Base-by-base conservation (phyloP, 2,113 vertebrate genomes). In the Thamnaconus septentrionalis region DNA sequence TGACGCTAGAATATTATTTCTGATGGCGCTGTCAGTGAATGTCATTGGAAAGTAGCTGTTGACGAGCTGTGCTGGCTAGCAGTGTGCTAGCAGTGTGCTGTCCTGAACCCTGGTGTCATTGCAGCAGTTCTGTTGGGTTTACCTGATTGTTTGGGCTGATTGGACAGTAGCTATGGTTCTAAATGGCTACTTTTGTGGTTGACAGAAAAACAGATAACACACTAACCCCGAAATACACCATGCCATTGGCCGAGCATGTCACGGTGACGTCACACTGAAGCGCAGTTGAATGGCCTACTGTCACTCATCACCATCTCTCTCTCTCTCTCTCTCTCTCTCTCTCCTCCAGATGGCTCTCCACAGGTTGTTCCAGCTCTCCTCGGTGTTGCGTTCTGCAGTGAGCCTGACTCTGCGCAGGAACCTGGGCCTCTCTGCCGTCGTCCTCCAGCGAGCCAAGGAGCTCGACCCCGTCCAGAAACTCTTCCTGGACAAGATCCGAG, bases 381-480 rank as follows among this genome's bases (percentile, higher is more conserved):
- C 93, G 0, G 0, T 91, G 42, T 64, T 98, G 47, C 91, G 83
- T 50, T 91, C 95, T 0, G 76, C 93, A 0, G 48, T 94, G 8
- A 83, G 88, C 0, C 0, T 90, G 53, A 92, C 94, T 1, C 52
- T 96, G 59, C 92, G 84, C 67, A 94, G 97, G 77, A 98, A 98
- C 84, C 80, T 98, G 1, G 95, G 96, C n/a, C 59, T 96, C 9
- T 96, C 96, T 0, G 96, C 97, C 0, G 54, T 98, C 3, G 70
- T 87, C 5, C 94, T 98, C 71, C 96, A 94, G 77, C 91, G 88
- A 81, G 10, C 91, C 0, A 94, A 92, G 61, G 94, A 95, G 4
- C 88, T 98, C 0, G 97, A 99, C 80, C 97, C 97, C 0, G 65
- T 99, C 53, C 96, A 98, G 92, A 98, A 96, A 58, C 91, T 99